phyloP scores from a whole-genome alignment of 2,797 vertebrate genomes.

The Gymnodraco acuticeps region DNA sequence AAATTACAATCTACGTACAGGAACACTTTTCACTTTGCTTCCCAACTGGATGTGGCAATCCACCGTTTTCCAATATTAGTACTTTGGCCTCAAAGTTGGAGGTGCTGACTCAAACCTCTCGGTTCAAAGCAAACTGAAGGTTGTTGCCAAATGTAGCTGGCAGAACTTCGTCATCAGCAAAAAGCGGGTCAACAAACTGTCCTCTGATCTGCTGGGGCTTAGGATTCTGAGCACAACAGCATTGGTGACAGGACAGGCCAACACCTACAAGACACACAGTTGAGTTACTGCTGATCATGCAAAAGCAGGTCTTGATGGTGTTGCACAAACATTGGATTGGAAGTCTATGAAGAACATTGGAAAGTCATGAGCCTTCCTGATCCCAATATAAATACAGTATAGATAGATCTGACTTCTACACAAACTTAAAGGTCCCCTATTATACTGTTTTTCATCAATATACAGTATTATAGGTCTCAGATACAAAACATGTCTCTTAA shows the following conservation, averaged over 20 bases:
- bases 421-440: too few species aligned
- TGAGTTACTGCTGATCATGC: background rate
- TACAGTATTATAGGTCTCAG: too few species aligned
- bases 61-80: background rate
- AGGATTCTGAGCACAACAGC: slow-evolving; percentile 5
- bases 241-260: background rate
- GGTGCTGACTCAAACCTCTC: slow-evolving; percentile 7
- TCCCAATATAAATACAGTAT: background rate
- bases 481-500: too few species aligned
- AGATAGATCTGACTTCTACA: background rate
- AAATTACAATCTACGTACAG: background rate
- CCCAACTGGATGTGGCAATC: background rate
- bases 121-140: slow-evolving; percentile 18
- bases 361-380: background rate
- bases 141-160: slow-evolving; percentile 1
- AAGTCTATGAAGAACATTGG: background rate
- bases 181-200: slow-evolving; percentile 16
- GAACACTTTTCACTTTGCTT: background rate
- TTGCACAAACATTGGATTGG: background rate
- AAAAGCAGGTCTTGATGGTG: background rate
- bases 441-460: too few species aligned
- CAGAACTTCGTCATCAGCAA: slow-evolving; percentile 17
- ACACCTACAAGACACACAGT: background rate
- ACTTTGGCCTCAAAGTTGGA: background rate
- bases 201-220: background rate